Conservation (phyloP, 2,888 invertebrate genomes). For the Cataglyphis albicans region DNA sequence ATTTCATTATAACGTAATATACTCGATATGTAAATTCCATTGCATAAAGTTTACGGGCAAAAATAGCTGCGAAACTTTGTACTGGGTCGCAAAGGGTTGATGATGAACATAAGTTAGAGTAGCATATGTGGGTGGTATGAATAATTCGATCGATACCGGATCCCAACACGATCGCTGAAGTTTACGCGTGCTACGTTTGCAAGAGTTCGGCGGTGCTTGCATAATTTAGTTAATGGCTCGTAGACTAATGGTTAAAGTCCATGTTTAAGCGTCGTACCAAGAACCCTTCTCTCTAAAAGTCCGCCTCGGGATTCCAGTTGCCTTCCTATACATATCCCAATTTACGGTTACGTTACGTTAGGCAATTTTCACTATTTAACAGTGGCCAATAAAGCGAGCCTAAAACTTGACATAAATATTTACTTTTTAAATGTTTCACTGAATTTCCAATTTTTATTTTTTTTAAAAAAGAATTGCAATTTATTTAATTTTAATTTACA, state of each 20-base stretch:
- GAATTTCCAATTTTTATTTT: not conserved
- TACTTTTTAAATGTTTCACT: not conserved
- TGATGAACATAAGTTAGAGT: slow-evolving; percentile 52
- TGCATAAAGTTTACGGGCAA: slow-evolving; percentile 11
- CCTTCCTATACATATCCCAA: slow-evolving; percentile 42
- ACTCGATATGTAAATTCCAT: not conserved
- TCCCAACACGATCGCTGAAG: slow-evolving; percentile 66
- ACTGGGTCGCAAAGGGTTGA: slow-evolving; percentile 44
- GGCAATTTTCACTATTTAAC: not conserved
- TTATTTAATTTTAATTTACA: not conserved
- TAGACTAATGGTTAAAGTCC: slow-evolving; percentile 70
- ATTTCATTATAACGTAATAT: slow-evolving; percentile 9
- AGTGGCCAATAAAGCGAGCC: not conserved
- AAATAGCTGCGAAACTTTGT: slow-evolving; percentile 30
- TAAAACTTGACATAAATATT: not conserved
- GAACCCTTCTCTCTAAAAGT: slow-evolving; percentile 51
- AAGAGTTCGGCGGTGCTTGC: slow-evolving; percentile 63
- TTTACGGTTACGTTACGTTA: slow-evolving; percentile 29
- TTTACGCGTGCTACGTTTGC: slow-evolving; percentile 65
- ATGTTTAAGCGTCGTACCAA: slow-evolving; percentile 63
- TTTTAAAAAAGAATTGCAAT: not conserved
- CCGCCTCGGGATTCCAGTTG: slow-evolving; percentile 49
- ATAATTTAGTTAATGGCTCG: slow-evolving; percentile 75
- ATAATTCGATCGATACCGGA: slow-evolving; percentile 70
- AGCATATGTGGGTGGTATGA: slow-evolving; percentile 56